Conservation (phyloP, 2,888 invertebrate genomes). For the Apoda limacodes region DNA sequence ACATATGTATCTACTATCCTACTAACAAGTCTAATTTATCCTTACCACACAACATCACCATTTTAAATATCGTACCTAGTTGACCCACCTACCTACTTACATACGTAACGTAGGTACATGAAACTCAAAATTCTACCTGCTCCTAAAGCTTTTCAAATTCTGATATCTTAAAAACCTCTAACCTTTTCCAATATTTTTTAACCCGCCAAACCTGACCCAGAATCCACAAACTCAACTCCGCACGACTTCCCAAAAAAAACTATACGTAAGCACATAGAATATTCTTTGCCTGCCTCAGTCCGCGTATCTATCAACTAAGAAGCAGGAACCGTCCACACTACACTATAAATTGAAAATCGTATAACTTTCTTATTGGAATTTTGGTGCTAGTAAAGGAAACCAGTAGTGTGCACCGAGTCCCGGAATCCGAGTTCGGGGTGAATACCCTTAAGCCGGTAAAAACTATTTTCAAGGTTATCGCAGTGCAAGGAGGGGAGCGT, state of each 20-base stretch:
- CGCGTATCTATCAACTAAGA: slow-evolving; percentile 46
- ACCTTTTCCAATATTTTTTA: no score
- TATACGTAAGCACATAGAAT: slow-evolving; percentile 40
- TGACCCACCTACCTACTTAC: no score
- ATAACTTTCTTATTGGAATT: slow-evolving; percentile 40
- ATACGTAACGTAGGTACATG: no score
- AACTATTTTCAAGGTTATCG: slow-evolving; percentile 70
- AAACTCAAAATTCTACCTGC: no score
- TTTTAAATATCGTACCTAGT: no score
- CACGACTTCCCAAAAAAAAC: slow-evolving; percentile 56
- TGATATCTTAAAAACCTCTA: no score
- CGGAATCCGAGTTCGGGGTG: slow-evolving; percentile 67
- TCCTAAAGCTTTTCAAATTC: no score
- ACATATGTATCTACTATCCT: no score
- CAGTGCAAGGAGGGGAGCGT: slow-evolving; percentile 57
- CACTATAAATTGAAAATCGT: slow-evolving; percentile 26
- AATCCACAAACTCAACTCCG: slow-evolving; percentile 39
- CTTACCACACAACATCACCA: no score
- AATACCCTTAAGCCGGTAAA: slow-evolving; percentile 68
- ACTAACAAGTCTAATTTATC: no score
- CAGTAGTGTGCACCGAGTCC: slow-evolving; percentile 49
- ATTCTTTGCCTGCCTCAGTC: slow-evolving; percentile 54
- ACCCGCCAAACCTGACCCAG: no score
- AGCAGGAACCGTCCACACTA: slow-evolving; percentile 32
- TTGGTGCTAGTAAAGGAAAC: slow-evolving; percentile 29